Evolutionary conservation across 2,797 vertebrate genomes (phyloP), one percentile per base, ranked within the genome.

Genomic region (Pelobates cultripes): DNA sequence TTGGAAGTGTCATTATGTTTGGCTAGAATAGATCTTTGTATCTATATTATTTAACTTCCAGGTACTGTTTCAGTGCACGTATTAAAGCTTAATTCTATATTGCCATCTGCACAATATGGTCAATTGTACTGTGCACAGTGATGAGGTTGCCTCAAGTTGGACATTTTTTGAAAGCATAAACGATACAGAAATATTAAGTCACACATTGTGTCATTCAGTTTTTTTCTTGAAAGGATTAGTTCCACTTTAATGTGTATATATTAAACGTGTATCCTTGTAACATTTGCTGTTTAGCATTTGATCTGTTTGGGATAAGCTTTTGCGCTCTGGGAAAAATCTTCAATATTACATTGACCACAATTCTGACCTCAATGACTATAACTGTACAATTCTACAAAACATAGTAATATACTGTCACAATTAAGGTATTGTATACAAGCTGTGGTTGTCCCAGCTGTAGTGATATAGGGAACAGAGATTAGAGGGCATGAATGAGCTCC

Each of bases 291-390:
- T 70, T 70, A 43, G 74, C 73, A 53, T 41, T 76, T 71, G 55
- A 76, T 81, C 61, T 76, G 45, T 60, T 55, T 41, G n/a, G 43
- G 3, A 63, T 41, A 63, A 7, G 17, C 42, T n/a, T 43, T 17
- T 40, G 45, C 45, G 60, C 66, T 61, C 17, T 42, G 73, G 53
- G 68, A 64, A 68, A 4, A 14, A 57, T 64, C 51, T 61, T 76
- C 80, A 76, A 76, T 76, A 81, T 66, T 81, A 51, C 73, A 70
- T 70, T 81, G 80, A 81, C 80, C 80, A 81, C 61, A 68, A 60
- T 51, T 42, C 57, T 78, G 75, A 82, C 75, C 75, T 28, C 42
- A 68, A 44, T 77, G 80, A 17, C 69, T 67, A 68, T 41, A 43
- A 28, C 53, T 73, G 47, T 53, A 64, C 63, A 69, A 57, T 51